Percentiles rank a stretch among this genome's conserved stretches.
Evolutionary conservation across 2,888 invertebrate genomes (phyloP).

Genomic region (Caenorhabditis sulstoni): DNA sequence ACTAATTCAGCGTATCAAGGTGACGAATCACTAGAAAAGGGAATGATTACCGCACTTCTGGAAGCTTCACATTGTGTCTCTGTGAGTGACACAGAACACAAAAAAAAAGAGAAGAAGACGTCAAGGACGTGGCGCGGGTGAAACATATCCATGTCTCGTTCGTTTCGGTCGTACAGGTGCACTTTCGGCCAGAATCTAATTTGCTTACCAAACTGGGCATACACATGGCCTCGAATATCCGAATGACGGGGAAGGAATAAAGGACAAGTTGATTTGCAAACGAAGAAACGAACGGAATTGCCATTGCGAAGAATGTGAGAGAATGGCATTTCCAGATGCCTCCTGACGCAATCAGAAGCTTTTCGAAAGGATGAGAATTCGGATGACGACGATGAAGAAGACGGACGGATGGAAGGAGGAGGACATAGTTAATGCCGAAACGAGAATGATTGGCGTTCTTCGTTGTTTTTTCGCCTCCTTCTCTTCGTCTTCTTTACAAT

Average conservation of each 20-base stretch:
- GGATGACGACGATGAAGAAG: constrained; percentile 8
- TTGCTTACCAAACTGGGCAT: constrained; percentile 59
- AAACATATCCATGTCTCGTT: constrained; percentile 46
- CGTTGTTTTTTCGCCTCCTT: constrained; percentile 34
- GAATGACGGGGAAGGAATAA: constrained; percentile 17
- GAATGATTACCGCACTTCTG: no score
- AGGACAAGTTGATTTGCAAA: constrained; percentile 40
- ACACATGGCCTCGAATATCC: constrained; percentile 44
- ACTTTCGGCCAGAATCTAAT: constrained; percentile 53
- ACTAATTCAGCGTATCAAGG: constrained; percentile 34
- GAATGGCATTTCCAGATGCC: constrained; percentile 30
- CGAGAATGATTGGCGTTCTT: constrained; percentile 44
- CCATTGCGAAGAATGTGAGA: constrained; percentile 22
- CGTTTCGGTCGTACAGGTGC: constrained; percentile 35
- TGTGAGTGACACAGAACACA: constrained; percentile 14
- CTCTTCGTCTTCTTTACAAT: constrained; percentile 3
- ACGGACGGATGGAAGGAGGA: constrained; percentile 3
- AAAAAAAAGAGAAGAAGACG: constrained; percentile 11
- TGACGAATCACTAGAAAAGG: background rate
- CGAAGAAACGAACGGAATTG: constrained; percentile 38
- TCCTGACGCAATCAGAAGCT: constrained; percentile 43
- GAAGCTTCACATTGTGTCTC: no score
- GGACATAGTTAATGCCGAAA: constrained; percentile 51
- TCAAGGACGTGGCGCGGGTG: constrained; percentile 29
- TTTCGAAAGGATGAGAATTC: constrained; percentile 21